Evolutionary conservation across 1,140 invertebrate genomes (phyloP), one percentile per base, ranked within the genome.

Genomic region (Drosophila micromelanica): DNA sequence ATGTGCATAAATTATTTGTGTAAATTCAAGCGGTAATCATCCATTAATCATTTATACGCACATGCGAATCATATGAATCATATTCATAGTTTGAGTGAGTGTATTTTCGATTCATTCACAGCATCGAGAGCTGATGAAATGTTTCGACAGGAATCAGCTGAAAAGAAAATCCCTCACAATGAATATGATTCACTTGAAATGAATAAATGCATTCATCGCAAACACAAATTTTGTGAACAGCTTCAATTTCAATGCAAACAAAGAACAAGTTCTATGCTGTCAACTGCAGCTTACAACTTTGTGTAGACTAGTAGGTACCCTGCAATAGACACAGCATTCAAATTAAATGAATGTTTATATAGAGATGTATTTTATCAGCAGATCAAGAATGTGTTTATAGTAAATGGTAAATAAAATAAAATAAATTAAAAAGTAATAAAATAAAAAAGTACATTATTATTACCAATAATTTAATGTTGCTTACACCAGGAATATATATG

Each of bases 21-120:
- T 57, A 51, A 65, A 56, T 48, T 37, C 15, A 45, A 45, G 32
- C 54, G 62, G 65, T 72, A 59, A 73, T 61, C 64, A 69, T 60
- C 2, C 71, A 73, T 73, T 68, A 73, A 72, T 72, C 69, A 72
- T 72, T 67, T 63, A 67, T 68, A 73, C 38, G 62, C n/a, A n/a
- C n/a, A n/a, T n/a, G n/a, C n/a, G n/a, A n/a, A n/a, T n/a, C 48
- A 67, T 59, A 62, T 73, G 62, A 72, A 72, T 72, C 61, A 49
- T 30, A 71, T 64, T 68, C 45, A 68, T 51, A 40, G 55, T 23
- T 67, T 54, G 55, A n/a, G n/a, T n/a, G n/a, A n/a, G n/a, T n/a
- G n/a, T n/a, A n/a, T n/a, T n/a, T n/a, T n/a, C n/a, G n/a, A n/a
- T n/a, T n/a, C n/a, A n/a, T n/a, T n/a, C n/a, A n/a, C n/a, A n/a